These are phyloP conservation scores for Paramormyrops hopkinsi DNA, from an alignment of 2,797 vertebrate genomes.

Conservation along the genomic window DNA sequence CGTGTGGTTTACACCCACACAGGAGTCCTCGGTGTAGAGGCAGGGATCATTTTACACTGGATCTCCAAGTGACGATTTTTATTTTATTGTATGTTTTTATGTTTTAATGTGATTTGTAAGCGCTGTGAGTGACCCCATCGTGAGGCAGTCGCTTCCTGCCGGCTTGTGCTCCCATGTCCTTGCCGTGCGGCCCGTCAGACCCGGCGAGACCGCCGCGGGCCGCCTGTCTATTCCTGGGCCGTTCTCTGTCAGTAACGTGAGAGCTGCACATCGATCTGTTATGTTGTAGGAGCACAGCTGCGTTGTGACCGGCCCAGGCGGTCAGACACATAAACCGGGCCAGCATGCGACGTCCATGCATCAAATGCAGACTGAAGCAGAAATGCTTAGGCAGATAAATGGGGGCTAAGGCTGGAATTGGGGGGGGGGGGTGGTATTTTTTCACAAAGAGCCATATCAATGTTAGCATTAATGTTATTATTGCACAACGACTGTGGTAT, in stretches of 20 bases:
- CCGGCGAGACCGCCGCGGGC: too few relatives aligned
- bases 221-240: background rate
- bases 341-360: background rate
- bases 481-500: conserved; percentile 1
- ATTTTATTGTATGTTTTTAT: background rate
- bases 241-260: background rate
- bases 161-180: background rate
- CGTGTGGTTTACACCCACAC: conserved; percentile 24
- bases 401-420: background rate
- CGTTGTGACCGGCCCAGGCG: background rate
- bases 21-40: conserved; percentile 27
- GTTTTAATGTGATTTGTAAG: background rate
- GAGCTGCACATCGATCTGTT: background rate
- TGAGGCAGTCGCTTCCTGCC: background rate
- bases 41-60: background rate
- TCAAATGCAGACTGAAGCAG: background rate
- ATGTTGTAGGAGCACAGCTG: background rate
- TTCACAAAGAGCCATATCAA: background rate
- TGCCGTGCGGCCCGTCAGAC: background rate
- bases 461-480: background rate
- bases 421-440: background rate
- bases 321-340: background rate
- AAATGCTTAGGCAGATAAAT: background rate
- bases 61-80: background rate
- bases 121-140: background rate